These are phyloP conservation scores for Enteromius anoplus DNA, from an alignment of 2,797 vertebrate genomes.

Conservation along the genomic window DNA sequence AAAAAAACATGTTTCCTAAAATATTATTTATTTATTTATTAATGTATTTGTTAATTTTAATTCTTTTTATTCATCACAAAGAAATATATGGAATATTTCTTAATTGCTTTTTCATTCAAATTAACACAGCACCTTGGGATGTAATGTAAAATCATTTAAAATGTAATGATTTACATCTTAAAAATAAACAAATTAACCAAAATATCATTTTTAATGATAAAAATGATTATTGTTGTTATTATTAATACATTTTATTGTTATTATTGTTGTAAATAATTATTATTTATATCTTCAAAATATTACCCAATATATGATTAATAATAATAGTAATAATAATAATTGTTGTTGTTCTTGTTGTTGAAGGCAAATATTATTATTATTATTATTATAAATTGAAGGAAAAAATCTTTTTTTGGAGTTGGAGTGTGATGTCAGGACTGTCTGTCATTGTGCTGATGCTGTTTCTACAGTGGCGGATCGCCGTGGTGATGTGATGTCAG, in stretches of 20 bases:
- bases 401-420: not conserved
- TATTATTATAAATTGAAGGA: no score
- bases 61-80: not conserved
- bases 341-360: no score
- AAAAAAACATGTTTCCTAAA: not conserved
- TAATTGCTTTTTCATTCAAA: no score
- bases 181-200: not conserved
- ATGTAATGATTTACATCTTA: not conserved
- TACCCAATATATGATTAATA: no score
- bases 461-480: conserved; percentile 25
- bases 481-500: conserved; percentile 48
- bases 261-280: no score
- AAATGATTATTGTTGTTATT: no score
- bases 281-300: no score
- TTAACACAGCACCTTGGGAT: no score
- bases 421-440: not conserved
- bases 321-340: no score
- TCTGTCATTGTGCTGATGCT: conserved; percentile 25
- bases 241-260: no score
- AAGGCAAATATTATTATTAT: no score
- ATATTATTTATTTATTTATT: not conserved
- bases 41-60: not conserved
- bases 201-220: not conserved
- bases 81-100: not conserved
- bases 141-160: no score